Conservation (phyloP, 2,888 invertebrate genomes). For the Heteromyza rotundicornis region DNA sequence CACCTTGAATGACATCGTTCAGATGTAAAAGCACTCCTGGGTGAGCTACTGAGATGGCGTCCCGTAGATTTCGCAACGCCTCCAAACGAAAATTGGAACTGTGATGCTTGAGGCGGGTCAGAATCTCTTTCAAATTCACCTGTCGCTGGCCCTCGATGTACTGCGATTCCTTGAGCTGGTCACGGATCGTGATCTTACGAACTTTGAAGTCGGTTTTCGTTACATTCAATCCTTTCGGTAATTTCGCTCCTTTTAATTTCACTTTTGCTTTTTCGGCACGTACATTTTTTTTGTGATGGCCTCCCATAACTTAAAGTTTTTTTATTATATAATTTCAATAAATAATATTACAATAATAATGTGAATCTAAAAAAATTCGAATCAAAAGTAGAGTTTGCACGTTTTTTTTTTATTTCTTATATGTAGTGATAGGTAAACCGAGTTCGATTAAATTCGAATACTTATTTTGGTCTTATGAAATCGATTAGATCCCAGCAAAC, state of each 20-base stretch:
- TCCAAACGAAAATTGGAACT: conserved; percentile 57
- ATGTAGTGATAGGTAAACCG: too few relatives aligned
- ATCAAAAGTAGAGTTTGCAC: too few relatives aligned
- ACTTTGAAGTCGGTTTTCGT: conserved; percentile 90
- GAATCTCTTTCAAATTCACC: conserved; percentile 51
- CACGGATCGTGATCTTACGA: conserved; percentile 81
- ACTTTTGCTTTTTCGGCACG: conserved; percentile 89
- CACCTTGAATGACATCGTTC: conserved; percentile 71
- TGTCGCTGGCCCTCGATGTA: conserved; percentile 21
- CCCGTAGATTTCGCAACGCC: conserved; percentile 52
- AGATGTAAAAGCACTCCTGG: conserved; percentile 65
- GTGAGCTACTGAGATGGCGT: conserved; percentile 62
- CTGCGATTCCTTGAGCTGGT: conserved; percentile 65
- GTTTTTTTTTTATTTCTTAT: too few relatives aligned
- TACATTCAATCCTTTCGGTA: conserved; percentile 88
- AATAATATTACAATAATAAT: too few relatives aligned
- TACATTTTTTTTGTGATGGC: conserved; percentile 73
- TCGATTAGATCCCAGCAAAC: too few relatives aligned
- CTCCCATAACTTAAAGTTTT: conserved; percentile 50
- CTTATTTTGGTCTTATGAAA: too few relatives aligned
- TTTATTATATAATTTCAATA: too few relatives aligned
- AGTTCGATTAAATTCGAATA: too few relatives aligned
- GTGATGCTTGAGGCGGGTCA: conserved; percentile 65
- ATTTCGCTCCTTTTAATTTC: conserved; percentile 80
- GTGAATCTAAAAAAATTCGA: too few relatives aligned